These are phyloP conservation scores for Cyprinus carpio DNA, from an alignment of 2,113 vertebrate species.

Conservation along the genomic window DNA sequence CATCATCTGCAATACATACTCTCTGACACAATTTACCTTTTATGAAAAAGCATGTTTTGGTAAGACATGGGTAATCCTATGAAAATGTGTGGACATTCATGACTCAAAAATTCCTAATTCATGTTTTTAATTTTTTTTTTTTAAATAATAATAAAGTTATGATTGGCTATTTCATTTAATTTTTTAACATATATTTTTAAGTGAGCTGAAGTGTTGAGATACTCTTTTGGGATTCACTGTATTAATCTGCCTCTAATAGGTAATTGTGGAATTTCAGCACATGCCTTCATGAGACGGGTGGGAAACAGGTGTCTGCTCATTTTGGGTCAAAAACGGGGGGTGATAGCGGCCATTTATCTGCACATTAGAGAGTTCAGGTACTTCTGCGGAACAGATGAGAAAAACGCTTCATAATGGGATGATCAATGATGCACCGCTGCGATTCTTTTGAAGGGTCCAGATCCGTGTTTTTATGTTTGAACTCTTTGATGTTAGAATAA, in stretches of 20 bases:
- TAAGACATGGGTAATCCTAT: no score
- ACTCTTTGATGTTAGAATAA: slow-evolving; percentile 70
- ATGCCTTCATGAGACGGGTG: slow-evolving; percentile 22
- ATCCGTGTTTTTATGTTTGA: slow-evolving; percentile 48
- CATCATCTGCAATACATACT: no score
- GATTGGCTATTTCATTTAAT: background rate
- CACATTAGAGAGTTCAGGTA: slow-evolving; percentile 63
- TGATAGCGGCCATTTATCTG: slow-evolving; percentile 50
- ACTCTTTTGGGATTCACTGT: background rate
- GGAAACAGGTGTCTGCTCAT: slow-evolving; percentile 39
- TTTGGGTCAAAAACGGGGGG: slow-evolving; percentile 23
- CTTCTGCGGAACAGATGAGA: slow-evolving; percentile 41
- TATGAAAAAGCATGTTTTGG: no score
- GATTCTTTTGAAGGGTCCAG: slow-evolving; percentile 69
- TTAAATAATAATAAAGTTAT: background rate
- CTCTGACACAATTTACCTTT: no score
- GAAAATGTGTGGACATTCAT: no score
- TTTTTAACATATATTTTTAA: background rate
- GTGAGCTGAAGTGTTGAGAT: background rate
- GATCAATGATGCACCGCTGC: slow-evolving; percentile 58
- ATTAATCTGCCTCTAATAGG: background rate
- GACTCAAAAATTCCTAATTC: no score
- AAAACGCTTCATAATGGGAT: slow-evolving; percentile 74
- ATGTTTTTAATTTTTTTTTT: background rate
- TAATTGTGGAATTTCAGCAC: slow-evolving; percentile 27